Conservation (phyloP, 1,140 invertebrate genomes). For the Pseudomyrmex flavicornis region DNA sequence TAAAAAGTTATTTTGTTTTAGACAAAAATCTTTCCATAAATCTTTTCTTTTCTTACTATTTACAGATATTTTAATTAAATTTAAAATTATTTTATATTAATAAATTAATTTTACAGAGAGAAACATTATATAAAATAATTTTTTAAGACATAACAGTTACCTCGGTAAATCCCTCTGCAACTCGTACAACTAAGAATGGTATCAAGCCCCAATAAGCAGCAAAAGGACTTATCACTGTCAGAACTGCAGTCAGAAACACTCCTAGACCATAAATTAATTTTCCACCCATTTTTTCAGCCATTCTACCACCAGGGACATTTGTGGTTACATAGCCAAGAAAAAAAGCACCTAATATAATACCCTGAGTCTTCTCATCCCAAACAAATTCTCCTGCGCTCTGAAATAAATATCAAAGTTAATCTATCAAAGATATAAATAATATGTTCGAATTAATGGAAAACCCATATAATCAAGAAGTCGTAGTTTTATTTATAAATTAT, state of each 20-base stretch:
- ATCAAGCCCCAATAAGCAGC: constrained; percentile 90
- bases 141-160: constrained; percentile 80
- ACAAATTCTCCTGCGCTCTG: constrained; percentile 90
- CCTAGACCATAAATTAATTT: constrained; percentile 93
- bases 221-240: constrained; percentile 91
- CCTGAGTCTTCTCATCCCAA: constrained; percentile 92
- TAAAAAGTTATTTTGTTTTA: too few species aligned
- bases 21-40: too few species aligned
- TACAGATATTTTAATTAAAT: too few species aligned
- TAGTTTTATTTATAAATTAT: neutral
- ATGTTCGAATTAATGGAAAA: too few species aligned
- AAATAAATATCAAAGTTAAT: constrained; percentile 63
- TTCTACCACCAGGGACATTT: constrained; percentile 93
- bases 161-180: constrained; percentile 95
- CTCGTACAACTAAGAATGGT: constrained; percentile 91
- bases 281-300: constrained; percentile 92
- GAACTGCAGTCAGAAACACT: constrained; percentile 90
- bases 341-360: constrained; percentile 93
- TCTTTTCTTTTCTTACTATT: too few species aligned
- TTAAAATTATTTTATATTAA: too few species aligned
- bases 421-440: constrained; percentile 25
- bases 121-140: too few species aligned
- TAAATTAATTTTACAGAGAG: too few species aligned
- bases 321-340: constrained; percentile 95
- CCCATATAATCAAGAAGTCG: too few species aligned